Conservation (phyloP, 2,113 vertebrate genomes). For the Physeter macrocephalus region DNA sequence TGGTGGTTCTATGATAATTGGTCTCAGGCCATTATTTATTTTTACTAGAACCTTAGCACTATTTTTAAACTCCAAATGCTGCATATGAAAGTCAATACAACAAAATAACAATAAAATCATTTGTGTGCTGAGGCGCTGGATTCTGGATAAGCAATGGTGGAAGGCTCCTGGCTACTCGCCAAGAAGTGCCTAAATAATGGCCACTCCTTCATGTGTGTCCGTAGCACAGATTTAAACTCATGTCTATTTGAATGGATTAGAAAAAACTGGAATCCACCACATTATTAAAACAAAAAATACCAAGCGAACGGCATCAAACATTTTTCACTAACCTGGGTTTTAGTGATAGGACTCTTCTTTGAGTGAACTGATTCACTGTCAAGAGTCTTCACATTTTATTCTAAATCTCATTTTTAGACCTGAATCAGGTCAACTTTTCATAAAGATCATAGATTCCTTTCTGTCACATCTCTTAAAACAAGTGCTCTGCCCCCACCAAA, state of each 20-base stretch:
- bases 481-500: neutral
- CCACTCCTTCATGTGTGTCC: neutral
- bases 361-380: neutral
- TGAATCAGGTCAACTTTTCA: neutral
- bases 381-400: neutral
- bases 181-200: neutral
- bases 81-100: constrained; percentile 33
- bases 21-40: constrained; percentile 53
- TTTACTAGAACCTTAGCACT: constrained; percentile 42
- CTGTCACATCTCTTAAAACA: neutral
- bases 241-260: neutral
- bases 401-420: neutral
- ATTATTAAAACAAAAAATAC: neutral
- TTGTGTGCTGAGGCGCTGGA: constrained; percentile 27
- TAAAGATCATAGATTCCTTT: neutral
- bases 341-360: neutral
- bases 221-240: neutral
- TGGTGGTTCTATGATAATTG: constrained; percentile 35
- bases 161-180: neutral
- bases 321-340: neutral
- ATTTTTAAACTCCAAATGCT: constrained; percentile 31
- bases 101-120: neutral
- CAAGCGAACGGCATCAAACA: neutral
- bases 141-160: neutral
- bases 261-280: neutral